Conservation (phyloP, 2,113 vertebrate genomes). For the Vanacampus margaritifer region DNA sequence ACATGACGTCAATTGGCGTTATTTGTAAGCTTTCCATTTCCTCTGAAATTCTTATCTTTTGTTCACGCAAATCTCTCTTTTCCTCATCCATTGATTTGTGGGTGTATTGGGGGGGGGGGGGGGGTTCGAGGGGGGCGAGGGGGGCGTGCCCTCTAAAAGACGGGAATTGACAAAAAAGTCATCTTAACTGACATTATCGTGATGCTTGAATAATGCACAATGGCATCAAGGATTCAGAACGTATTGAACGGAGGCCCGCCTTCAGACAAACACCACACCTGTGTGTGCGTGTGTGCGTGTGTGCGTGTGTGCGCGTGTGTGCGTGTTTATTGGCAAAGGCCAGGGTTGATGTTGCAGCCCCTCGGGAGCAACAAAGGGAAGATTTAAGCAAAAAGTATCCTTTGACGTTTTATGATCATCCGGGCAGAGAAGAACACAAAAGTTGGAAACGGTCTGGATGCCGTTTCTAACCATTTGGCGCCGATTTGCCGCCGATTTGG, state of each 20-base stretch:
- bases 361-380: constrained; percentile 14
- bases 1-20: not conserved
- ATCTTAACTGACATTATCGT: constrained; percentile 69
- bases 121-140: too few species aligned
- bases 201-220: constrained; percentile 76
- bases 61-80: not conserved
- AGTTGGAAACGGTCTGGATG: not conserved
- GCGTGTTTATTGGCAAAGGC: constrained; percentile 7
- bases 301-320: constrained; percentile 21
- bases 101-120: not conserved
- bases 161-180: not conserved
- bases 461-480: not conserved
- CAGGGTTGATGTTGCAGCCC: constrained; percentile 14
- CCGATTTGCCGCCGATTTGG: not conserved
- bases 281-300: constrained; percentile 24
- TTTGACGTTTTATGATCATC: not conserved
- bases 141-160: not conserved
- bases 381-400: constrained; percentile 7
- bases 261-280: constrained; percentile 47
- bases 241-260: constrained; percentile 71
- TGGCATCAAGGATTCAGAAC: constrained; percentile 75
- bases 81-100: not conserved
- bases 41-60: not conserved
- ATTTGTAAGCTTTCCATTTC: not conserved
- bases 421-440: not conserved